These are phyloP conservation scores for Formica aserva DNA, from an alignment of 2,888 invertebrate genomes.

Conservation along the genomic window DNA sequence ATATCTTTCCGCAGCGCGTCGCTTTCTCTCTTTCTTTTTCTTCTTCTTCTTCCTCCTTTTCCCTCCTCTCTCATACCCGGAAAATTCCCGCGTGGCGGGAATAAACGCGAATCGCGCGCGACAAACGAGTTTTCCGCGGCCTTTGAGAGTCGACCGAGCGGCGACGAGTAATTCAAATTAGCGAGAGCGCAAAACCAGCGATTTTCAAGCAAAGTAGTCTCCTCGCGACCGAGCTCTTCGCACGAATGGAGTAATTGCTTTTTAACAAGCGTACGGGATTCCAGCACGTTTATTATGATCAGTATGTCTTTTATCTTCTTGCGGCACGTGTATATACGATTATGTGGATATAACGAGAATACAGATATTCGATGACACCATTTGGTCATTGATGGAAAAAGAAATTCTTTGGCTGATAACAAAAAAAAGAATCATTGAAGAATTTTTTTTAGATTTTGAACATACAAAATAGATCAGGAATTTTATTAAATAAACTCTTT, in stretches of 20 bases:
- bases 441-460: background rate
- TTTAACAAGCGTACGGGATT: slow-evolving; percentile 74
- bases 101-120: slow-evolving; percentile 45
- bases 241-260: slow-evolving; percentile 75
- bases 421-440: background rate
- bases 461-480: background rate
- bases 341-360: background rate
- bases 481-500: background rate
- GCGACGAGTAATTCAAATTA: slow-evolving; percentile 44
- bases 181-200: slow-evolving; percentile 34
- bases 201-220: slow-evolving; percentile 51
- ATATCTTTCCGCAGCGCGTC: background rate
- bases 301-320: slow-evolving; percentile 38
- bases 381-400: background rate
- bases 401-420: background rate
- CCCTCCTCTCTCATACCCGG: background rate
- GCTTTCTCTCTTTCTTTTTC: background rate
- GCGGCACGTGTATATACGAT: background rate
- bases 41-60: slow-evolving; percentile 4
- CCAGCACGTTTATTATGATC: slow-evolving; percentile 64
- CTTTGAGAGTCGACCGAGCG: slow-evolving; percentile 42
- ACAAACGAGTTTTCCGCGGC: slow-evolving; percentile 37
- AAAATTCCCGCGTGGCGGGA: slow-evolving; percentile 19
- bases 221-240: slow-evolving; percentile 45
- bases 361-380: background rate